Conservation (phyloP, 2,888 invertebrate genomes). For the Stratiomys singularior region DNA sequence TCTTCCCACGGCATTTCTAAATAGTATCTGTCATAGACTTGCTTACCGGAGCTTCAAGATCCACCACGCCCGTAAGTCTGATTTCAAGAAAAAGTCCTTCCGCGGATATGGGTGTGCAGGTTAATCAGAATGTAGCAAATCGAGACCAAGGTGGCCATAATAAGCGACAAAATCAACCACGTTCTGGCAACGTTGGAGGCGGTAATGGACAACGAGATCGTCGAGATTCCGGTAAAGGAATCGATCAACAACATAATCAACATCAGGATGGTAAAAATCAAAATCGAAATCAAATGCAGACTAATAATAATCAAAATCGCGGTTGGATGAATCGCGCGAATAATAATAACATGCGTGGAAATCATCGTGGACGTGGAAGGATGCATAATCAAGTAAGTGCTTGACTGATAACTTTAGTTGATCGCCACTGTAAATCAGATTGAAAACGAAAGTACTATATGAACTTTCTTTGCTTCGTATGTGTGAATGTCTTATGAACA, state of each 20-base stretch:
- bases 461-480: too few species aligned
- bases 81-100: slow-evolving; percentile 85
- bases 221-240: slow-evolving; percentile 63
- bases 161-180: slow-evolving; percentile 60
- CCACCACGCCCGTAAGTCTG: slow-evolving; percentile 81
- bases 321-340: slow-evolving; percentile 64
- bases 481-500: not conserved
- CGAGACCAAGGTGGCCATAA: slow-evolving; percentile 58
- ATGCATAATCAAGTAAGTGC: slow-evolving; percentile 57
- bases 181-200: slow-evolving; percentile 47
- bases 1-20: slow-evolving; percentile 37
- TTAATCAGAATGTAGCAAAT: slow-evolving; percentile 59
- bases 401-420: slow-evolving; percentile 41
- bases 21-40: slow-evolving; percentile 65
- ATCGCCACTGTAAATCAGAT: too few species aligned
- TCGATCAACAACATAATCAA: slow-evolving; percentile 58
- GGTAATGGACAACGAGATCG: slow-evolving; percentile 61
- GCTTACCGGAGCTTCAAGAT: slow-evolving; percentile 73
- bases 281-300: slow-evolving; percentile 61
- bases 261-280: slow-evolving; percentile 62
- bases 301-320: slow-evolving; percentile 57
- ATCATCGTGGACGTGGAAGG: slow-evolving; percentile 62
- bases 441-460: too few species aligned
- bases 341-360: slow-evolving; percentile 64
- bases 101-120: slow-evolving; percentile 85